Percentiles rank a stretch among this genome's conserved stretches.
These are phyloP conservation scores for Sebastes nivosus DNA, from an alignment of 2,797 vertebrate species.

Conservation along the genomic window DNA sequence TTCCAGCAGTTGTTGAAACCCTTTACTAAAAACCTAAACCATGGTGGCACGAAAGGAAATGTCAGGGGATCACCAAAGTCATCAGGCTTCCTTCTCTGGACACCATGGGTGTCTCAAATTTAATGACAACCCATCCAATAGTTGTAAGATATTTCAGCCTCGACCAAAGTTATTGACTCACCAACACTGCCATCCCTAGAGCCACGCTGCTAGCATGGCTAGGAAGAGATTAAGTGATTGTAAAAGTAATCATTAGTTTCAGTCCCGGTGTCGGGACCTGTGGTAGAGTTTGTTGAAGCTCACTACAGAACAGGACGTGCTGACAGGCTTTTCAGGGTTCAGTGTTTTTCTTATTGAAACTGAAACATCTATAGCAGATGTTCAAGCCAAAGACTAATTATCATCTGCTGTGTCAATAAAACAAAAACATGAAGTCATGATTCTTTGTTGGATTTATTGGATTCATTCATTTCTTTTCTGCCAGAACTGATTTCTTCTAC, in stretches of 20 bases:
- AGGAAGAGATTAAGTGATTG: neutral
- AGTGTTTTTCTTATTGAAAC: neutral
- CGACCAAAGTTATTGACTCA: neutral
- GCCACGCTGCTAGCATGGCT: neutral
- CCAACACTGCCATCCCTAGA: neutral
- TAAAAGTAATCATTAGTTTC: neutral
- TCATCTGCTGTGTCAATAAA: neutral
- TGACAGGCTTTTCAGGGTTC: neutral
- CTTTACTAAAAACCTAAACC: neutral
- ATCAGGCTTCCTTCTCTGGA: neutral
- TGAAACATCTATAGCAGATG: neutral
- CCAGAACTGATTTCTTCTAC: neutral
- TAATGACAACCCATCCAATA: neutral
- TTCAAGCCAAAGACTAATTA: neutral
- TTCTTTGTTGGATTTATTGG: neutral
- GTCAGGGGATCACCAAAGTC: neutral
- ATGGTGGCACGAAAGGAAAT: neutral
- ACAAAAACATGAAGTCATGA: neutral
- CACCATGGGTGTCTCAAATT: neutral
- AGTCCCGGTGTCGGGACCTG: neutral
- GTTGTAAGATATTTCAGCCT: neutral
- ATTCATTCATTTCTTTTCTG: neutral
- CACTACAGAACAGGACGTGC: neutral
- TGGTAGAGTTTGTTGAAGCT: neutral
- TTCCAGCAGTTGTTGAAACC: neutral